Evolutionary conservation across 2,888 invertebrate genomes (phyloP).

Genomic region (Cephus nigrinus): DNA sequence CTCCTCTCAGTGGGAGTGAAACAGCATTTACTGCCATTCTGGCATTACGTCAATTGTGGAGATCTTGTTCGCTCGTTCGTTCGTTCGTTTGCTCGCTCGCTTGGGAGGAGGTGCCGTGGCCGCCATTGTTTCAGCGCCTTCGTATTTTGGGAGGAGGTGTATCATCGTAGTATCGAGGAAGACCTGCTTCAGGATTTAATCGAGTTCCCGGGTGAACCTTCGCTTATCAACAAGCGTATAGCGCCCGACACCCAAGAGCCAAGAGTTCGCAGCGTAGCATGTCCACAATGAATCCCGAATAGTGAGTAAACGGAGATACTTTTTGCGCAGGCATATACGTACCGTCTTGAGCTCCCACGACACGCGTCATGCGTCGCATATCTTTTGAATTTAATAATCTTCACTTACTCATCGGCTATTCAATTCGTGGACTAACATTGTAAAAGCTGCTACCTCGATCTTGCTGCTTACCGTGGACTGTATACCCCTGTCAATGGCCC

Average conservation of each 20-base stretch:
- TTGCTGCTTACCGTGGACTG: neutral
- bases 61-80: conserved; percentile 40
- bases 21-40: conserved; percentile 54
- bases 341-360: conserved; percentile 26
- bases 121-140: conserved; percentile 56
- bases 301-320: conserved; percentile 60
- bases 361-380: neutral
- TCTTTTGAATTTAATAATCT: neutral
- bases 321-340: conserved; percentile 24
- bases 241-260: conserved; percentile 7
- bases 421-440: neutral
- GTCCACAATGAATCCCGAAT: conserved; percentile 68
- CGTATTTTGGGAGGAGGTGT: conserved; percentile 6
- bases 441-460: neutral
- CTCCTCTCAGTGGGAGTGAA: conserved; percentile 34
- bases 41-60: conserved; percentile 60
- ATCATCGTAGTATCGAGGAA: neutral
- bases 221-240: conserved; percentile 1
- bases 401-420: neutral
- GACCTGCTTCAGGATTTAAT: neutral
- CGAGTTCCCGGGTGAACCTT: neutral
- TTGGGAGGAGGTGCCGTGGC: conserved; percentile 59
- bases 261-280: conserved; percentile 54
- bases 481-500: neutral
- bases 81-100: conserved; percentile 41